Percentiles rank a stretch among this genome's conserved stretches.
These are phyloP conservation scores for Sinocyclocheilus anshuiensis DNA, from an alignment of 2,113 vertebrate species.

Conservation along the genomic window DNA sequence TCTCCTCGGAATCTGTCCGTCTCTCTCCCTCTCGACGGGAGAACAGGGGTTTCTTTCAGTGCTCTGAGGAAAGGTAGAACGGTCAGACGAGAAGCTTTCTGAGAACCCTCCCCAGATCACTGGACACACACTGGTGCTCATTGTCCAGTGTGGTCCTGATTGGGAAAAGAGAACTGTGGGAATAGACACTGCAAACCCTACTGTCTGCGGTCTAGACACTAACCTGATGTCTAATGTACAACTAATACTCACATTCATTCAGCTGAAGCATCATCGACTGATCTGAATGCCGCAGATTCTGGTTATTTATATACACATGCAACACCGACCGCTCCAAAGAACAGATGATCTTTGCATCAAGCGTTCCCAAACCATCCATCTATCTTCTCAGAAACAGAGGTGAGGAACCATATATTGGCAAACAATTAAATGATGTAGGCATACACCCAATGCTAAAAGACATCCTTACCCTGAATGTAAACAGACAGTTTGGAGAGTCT, in stretches of 20 bases:
- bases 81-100: conserved; percentile 43
- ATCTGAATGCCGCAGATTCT: neutral
- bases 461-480: neutral
- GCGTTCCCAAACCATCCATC: neutral
- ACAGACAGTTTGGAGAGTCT: too few species aligned
- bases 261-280: neutral
- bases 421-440: neutral
- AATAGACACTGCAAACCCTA: conserved; percentile 47
- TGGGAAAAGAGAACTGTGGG: conserved; percentile 65
- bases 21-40: conserved; percentile 23
- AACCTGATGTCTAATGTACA: conserved; percentile 26
- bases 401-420: neutral
- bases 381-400: neutral
- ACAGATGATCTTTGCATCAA: neutral
- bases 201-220: conserved; percentile 47
- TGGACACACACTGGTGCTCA: conserved; percentile 62
- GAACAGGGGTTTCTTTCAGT: conserved; percentile 62
- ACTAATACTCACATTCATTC: neutral
- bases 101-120: conserved; percentile 42
- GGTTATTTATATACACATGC: neutral
- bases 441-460: neutral
- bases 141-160: conserved; percentile 55
- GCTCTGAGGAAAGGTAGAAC: conserved; percentile 48
- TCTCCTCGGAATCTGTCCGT: neutral
- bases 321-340: neutral